Evolutionary conservation across 2,113 vertebrate genomes (phyloP), one percentile per base, ranked within the genome.

Genomic region (Raja brachyura): DNA sequence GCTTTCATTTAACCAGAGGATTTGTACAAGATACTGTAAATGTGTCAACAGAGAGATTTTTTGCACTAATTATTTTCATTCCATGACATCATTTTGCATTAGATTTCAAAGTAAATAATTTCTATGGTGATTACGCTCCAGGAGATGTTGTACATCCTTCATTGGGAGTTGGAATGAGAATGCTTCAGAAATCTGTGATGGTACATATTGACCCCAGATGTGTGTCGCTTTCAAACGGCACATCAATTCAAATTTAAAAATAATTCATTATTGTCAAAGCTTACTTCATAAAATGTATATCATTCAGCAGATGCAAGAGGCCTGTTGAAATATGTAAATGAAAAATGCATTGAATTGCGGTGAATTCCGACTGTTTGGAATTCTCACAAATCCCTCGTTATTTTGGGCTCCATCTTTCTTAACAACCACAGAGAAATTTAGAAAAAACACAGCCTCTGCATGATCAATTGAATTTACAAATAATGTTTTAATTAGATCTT

Each of bases 141-240:
- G 90, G 66, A 73, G 33, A 92, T 92, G 68, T 90, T 90, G 18
- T 73, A 14, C 16, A 73, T 92, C 90, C 90, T 92, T 92, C 90
- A 54, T 20, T 13, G 18, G 22, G 39, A 88, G 61, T 33, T 63
- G 10, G 25, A 31, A 31, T 63, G 59, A 92, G 66, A 73, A 88
- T n/a, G 66, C 28, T 73, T 73, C 33, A 92, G 66, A 48, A 54
- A 73, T 92, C 8, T 92, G 33, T 92, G 68, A 92, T 73, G 25
- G 31, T 92, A 39, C 68, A 92, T 20, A 92, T 73, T 92, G 66
- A 28, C 20, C 86, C 86, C 61, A 92, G 90, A 54, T 92, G 90
- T 48, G 39, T 20, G 18, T 48, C 5, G 90, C 63, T 73, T 73
- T 39, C 39, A 54, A 16, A 92, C 73, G 66, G 33, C 68, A 92